Base-by-base conservation (phyloP, 2,888 invertebrate genomes). In the Eupithecia inturbata region DNA sequence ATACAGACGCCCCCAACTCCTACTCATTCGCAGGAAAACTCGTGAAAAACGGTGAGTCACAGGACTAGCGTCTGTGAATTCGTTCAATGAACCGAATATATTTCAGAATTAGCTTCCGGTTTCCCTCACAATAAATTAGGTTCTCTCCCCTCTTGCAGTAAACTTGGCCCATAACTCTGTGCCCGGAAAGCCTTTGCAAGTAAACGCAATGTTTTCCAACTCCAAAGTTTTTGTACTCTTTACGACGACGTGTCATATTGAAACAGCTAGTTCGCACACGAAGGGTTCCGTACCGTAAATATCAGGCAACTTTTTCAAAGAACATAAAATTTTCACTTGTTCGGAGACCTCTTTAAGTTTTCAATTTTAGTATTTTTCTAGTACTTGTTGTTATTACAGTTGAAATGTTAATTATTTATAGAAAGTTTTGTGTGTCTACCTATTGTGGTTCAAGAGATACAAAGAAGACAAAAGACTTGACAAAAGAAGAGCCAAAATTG, bases 141-240 rank as follows among this genome's bases (percentile, higher is more conserved):
- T 84, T 87, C 86, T 84, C 45, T 72, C 70, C 72, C 73, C 67
- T 72, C 57, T 45, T 80, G 82, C 82, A 82, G 82, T 83, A 84
- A 91, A 91, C 88, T 92, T 91, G 82, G 79, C 85, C 87, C 91
- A 90, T 92, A 92, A 92, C 86, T 91, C 87, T 85, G 84, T 82
- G 82, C 77, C 81, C 84, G 88, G 88, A 88, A 91, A 88, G 86
- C 87, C 88, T 90, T 88, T 85, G 85, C 88, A 89, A 90, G 87
- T 89, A 84, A 87, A 87, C 88, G 86, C 80, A 82, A 88, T 88
- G 89, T 89, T 88, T 88, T 87, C 85, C 79, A 85, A 88, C 84
- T 88, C 85, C 78, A 76, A 78, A 83, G 84, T 87, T 89, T 90
- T 88, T 88, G 85, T 86, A 84, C 84, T 82, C 84, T 89, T 87